A percentile compares a stretch with the other conserved stretches of the same genome.
Conservation (phyloP, 2,888 invertebrate genomes). For the Empis stercorea region DNA sequence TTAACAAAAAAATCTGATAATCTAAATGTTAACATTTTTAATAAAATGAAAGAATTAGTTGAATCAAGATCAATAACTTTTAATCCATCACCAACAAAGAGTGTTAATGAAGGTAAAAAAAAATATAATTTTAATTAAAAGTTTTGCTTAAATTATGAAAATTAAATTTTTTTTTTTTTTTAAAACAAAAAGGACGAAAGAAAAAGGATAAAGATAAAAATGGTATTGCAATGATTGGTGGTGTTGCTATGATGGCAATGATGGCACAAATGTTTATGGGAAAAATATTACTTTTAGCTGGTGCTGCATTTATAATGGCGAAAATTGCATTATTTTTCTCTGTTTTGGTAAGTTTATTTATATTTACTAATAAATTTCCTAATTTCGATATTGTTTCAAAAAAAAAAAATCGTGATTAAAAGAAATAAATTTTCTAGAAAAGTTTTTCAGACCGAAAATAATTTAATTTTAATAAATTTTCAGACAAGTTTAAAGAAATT, state of each 20-base stretch:
- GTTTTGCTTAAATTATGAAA: too few relatives aligned
- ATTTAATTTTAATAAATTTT: conserved; percentile 11
- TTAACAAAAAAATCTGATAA: neutral
- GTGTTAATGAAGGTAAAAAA: conserved; percentile 19
- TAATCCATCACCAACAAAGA: conserved; percentile 24
- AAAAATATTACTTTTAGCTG: conserved; percentile 53
- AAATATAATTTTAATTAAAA: neutral
- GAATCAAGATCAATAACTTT: conserved; percentile 36
- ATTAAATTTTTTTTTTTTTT: conserved; percentile 20
- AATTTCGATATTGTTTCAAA: neutral
- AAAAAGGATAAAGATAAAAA: conserved; percentile 38
- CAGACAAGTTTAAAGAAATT: conserved; percentile 50
- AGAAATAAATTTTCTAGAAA: neutral
- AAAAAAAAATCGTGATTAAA: neutral
- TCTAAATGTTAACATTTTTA: conserved; percentile 23
- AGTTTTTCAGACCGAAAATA: neutral
- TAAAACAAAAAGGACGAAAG: conserved; percentile 38
- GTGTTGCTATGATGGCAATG: conserved; percentile 48
- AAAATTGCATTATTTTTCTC: conserved; percentile 51
- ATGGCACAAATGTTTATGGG: conserved; percentile 53
- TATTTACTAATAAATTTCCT: neutral
- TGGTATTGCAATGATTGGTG: conserved; percentile 45
- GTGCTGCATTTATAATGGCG: conserved; percentile 51
- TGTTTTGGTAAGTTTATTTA: conserved; percentile 39
- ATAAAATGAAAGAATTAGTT: conserved; percentile 35